A percentile compares a stretch with the other conserved stretches of the same genome.
Evolutionary conservation across 2,113 vertebrate genomes (phyloP).

Genomic region (Eleginops maclovinus): DNA sequence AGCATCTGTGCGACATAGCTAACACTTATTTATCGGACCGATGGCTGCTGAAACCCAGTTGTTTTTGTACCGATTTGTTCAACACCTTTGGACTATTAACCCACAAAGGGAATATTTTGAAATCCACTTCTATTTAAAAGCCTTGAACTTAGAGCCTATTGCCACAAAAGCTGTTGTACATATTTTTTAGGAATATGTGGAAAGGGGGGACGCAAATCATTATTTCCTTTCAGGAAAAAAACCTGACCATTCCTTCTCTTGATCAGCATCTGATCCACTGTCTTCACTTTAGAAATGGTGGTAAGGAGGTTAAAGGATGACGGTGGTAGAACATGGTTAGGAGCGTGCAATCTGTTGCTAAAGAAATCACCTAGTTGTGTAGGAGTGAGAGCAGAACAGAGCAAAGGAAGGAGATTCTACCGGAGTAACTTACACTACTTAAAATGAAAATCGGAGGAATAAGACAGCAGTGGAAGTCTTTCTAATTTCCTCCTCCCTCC

Average conservation of each 20-base stretch:
- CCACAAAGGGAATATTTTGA: too few species aligned
- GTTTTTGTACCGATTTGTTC: too few species aligned
- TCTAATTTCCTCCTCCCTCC: conserved; percentile 64
- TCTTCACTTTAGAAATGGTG: not conserved
- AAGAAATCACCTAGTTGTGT: conserved; percentile 42
- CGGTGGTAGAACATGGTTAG: conserved; percentile 28
- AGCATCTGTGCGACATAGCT: too few species aligned
- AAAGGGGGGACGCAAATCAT: not conserved
- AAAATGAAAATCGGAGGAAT: conserved; percentile 42
- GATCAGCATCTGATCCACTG: conserved; percentile 1
- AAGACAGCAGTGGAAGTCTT: conserved; percentile 54
- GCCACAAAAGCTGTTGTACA: not conserved
- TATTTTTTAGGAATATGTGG: not conserved
- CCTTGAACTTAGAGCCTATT: not conserved
- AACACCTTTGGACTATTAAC: too few species aligned
- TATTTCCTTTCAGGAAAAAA: not conserved
- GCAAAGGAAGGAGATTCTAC: conserved; percentile 32
- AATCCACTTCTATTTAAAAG: too few species aligned
- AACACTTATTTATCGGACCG: too few species aligned
- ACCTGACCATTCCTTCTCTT: not conserved
- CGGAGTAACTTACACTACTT: conserved; percentile 25
- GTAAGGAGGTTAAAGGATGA: conserved; percentile 11
- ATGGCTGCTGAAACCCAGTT: too few species aligned
- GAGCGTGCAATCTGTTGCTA: conserved; percentile 58
- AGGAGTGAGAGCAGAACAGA: conserved; percentile 48